phyloP scores from a whole-genome alignment of 2,888 invertebrate species.

The Cheilosia grossa region DNA sequence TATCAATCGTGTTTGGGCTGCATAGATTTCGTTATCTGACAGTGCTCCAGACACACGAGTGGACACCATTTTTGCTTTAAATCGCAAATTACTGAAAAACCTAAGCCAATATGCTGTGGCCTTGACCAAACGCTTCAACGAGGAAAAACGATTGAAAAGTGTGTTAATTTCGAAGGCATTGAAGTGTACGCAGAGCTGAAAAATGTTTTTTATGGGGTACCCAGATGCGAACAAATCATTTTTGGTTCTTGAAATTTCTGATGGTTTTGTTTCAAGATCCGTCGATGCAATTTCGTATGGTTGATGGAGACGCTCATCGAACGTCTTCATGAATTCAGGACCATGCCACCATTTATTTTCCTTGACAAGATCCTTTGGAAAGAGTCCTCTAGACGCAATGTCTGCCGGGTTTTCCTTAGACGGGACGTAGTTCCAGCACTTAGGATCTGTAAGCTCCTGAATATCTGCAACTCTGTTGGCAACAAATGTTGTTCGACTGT shows the following conservation, averaged over 20 bases:
- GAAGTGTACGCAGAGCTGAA: constrained; percentile 35
- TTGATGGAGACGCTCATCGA: constrained; percentile 11
- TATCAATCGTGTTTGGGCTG: no score
- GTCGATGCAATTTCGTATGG: not conserved
- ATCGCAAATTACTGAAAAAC: constrained; percentile 5
- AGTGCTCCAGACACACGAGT: no score
- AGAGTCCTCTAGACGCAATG: constrained; percentile 71
- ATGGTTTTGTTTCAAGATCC: constrained; percentile 8
- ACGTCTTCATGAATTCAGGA: constrained; percentile 59
- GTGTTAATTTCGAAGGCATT: constrained; percentile 21
- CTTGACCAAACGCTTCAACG: not conserved
- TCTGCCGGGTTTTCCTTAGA: constrained; percentile 75
- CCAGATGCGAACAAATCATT: constrained; percentile 30
- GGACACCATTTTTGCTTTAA: not conserved
- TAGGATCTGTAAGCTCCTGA: constrained; percentile 48
- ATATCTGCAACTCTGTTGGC: constrained; percentile 75
- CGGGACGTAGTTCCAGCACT: constrained; percentile 74
- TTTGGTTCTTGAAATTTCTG: constrained; percentile 11
- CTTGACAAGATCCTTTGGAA: constrained; percentile 52
- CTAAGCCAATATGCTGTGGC: constrained; percentile 22
- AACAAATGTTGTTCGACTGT: constrained; percentile 65
- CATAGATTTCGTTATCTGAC: no score
- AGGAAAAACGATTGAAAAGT: constrained; percentile 12
- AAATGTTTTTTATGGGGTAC: constrained; percentile 35
- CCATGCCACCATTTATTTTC: constrained; percentile 72